Conservation (phyloP, 2,888 invertebrate genomes). For the Parasteatoda lunata region DNA sequence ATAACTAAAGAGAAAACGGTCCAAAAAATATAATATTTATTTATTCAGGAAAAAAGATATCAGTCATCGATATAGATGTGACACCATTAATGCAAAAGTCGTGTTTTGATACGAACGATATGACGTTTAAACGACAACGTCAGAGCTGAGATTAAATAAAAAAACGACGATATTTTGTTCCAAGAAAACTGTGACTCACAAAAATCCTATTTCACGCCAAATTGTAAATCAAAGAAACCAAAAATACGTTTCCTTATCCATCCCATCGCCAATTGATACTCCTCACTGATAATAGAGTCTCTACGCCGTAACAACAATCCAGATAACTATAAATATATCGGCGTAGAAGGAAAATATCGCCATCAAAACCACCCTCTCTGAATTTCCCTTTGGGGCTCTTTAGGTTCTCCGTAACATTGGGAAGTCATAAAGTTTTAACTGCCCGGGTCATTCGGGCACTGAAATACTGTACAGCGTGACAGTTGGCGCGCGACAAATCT, state of each 20-base stretch:
- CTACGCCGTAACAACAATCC: neutral
- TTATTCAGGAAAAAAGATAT: too few relatives aligned
- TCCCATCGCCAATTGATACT: neutral
- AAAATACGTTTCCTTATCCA: neutral
- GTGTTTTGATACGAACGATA: too few relatives aligned
- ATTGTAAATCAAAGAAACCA: too few relatives aligned
- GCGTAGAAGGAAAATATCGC: neutral
- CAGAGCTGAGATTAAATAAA: too few relatives aligned
- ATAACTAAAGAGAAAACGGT: too few relatives aligned
- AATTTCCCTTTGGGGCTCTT: neutral
- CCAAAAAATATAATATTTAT: too few relatives aligned
- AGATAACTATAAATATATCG: neutral
- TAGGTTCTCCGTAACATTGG: neutral
- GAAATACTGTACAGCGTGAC: neutral
- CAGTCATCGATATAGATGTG: too few relatives aligned
- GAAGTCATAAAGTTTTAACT: neutral
- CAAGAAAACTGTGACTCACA: too few relatives aligned
- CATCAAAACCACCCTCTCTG: neutral
- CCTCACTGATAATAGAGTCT: neutral
- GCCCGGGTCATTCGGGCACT: neutral
- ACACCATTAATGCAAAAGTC: too few relatives aligned
- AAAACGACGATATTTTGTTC: too few relatives aligned
- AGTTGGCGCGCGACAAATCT: slow-evolving; percentile 3
- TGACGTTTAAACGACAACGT: too few relatives aligned
- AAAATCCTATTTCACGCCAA: too few relatives aligned